phyloP scores from a whole-genome alignment of 2,888 invertebrate species.

The Thymelicus acteon region DNA sequence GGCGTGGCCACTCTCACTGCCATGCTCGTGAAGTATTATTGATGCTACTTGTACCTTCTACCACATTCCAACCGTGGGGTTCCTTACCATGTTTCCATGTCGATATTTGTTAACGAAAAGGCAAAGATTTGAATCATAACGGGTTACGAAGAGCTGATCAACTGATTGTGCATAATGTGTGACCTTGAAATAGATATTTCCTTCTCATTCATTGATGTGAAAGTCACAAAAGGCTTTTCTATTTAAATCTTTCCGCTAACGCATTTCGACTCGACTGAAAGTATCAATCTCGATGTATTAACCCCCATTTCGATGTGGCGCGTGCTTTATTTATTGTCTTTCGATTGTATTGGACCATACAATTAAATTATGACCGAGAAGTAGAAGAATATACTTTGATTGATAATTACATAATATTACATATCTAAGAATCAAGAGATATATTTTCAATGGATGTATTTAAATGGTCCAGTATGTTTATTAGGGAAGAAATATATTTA shows the following conservation, averaged over 20 bases:
- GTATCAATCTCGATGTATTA: slow-evolving; percentile 15
- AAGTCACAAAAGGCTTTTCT: background rate
- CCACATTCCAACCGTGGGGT: slow-evolving; percentile 63
- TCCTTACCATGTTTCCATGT: slow-evolving; percentile 24
- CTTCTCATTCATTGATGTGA: background rate
- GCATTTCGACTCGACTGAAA: slow-evolving; percentile 36
- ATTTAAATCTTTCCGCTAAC: slow-evolving; percentile 6
- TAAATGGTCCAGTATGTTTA: background rate
- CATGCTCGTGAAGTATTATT: slow-evolving; percentile 5
- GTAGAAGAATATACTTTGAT: background rate
- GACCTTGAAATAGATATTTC: background rate
- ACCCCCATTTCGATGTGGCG: slow-evolving; percentile 7
- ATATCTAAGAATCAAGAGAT: slow-evolving; percentile 17
- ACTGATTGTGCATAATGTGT: background rate
- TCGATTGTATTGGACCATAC: background rate
- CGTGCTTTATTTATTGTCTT: slow-evolving; percentile 6
- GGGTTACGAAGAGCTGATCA: too few relatives aligned
- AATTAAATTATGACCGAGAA: too few relatives aligned
- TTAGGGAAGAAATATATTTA: background rate
- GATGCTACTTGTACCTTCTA: slow-evolving; percentile 56
- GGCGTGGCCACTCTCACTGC: slow-evolving; percentile 28
- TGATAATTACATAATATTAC: background rate
- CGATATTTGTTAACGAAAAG: slow-evolving; percentile 17
- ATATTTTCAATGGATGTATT: background rate
- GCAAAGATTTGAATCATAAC: slow-evolving; percentile 5